A percentile compares a stretch with the other conserved stretches of the same genome.
phyloP scores from a whole-genome alignment of 2,888 invertebrate genomes.

The Alloplasta piceator region DNA sequence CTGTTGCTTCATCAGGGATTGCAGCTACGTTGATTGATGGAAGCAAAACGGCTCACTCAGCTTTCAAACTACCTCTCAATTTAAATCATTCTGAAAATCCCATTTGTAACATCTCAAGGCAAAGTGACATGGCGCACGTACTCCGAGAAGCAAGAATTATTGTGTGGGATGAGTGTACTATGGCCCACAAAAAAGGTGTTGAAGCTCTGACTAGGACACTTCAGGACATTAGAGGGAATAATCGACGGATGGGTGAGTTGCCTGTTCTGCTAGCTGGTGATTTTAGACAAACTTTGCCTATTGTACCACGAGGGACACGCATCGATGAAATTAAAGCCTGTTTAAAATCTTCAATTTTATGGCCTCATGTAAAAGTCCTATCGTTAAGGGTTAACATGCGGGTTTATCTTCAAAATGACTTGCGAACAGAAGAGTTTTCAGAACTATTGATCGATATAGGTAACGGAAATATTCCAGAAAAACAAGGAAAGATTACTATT shows the following conservation, averaged over 20 bases:
- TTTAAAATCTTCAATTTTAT: not conserved
- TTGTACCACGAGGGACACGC: conserved; percentile 69
- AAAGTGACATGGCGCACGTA: conserved; percentile 43
- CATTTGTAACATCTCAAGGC: too few species aligned
- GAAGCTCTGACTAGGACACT: conserved; percentile 76
- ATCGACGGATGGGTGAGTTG: conserved; percentile 64
- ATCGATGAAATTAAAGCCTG: conserved; percentile 38
- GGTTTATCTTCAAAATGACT: not conserved
- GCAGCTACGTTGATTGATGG: conserved; percentile 18
- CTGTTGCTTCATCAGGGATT: conserved; percentile 74
- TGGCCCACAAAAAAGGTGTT: conserved; percentile 77
- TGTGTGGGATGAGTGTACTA: conserved; percentile 81
- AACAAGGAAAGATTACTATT: not conserved
- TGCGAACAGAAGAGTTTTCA: not conserved
- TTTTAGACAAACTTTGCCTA: conserved; percentile 73
- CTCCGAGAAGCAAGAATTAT: conserved; percentile 74
- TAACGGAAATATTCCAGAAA: not conserved
- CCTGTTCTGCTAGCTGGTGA: conserved; percentile 71
- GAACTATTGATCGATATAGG: not conserved
- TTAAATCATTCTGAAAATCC: conserved; percentile 1
- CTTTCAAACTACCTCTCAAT: conserved; percentile 20
- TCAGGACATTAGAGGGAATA: conserved; percentile 63
- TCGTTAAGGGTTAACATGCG: too few species aligned
- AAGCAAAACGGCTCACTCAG: conserved; percentile 12
- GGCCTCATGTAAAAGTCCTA: not conserved